A percentile compares a stretch with the other conserved stretches of the same genome.
phyloP scores from a whole-genome alignment of 2,797 vertebrate genomes.

The Rhincodon typus region DNA sequence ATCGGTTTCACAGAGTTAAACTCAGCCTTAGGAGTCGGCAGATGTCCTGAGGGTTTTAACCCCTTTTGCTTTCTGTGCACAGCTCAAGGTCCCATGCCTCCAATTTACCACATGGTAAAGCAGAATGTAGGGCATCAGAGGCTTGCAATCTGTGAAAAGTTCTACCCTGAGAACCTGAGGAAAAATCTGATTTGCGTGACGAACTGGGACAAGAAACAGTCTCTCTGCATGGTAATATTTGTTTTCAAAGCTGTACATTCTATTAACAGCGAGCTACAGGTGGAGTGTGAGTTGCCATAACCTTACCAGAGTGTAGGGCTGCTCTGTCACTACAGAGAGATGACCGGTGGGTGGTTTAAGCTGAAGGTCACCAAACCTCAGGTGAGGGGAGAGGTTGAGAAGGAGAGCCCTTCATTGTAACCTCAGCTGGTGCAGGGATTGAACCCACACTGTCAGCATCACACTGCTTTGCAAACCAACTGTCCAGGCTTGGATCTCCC shows the following conservation, averaged over 20 bases:
- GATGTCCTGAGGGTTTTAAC: not conserved
- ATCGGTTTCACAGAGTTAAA: not conserved
- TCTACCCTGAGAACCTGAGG: constrained; percentile 14
- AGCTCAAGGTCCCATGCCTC: not conserved
- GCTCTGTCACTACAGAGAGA: not conserved
- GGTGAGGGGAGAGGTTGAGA: too few relatives aligned
- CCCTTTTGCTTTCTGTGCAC: not conserved
- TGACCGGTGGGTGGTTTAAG: too few relatives aligned
- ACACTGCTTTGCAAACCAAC: too few relatives aligned
- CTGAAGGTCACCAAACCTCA: too few relatives aligned
- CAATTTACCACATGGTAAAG: not conserved
- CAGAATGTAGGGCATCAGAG: not conserved
- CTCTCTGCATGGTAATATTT: constrained; percentile 5
- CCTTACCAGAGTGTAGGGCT: too few relatives aligned
- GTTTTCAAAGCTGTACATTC: not conserved
- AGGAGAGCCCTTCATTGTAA: too few relatives aligned
- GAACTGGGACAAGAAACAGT: not conserved
- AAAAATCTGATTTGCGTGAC: not conserved
- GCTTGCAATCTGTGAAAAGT: not conserved
- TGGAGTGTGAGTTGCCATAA: not conserved
- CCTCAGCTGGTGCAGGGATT: too few relatives aligned
- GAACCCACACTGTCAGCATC: too few relatives aligned
- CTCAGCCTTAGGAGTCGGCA: too few relatives aligned
- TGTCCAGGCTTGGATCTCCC: too few relatives aligned
- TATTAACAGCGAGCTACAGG: not conserved